Evolutionary conservation across 1,140 invertebrate species (phyloP), one percentile per base, ranked within the genome.

Genomic region (Ips nitidus): DNA sequence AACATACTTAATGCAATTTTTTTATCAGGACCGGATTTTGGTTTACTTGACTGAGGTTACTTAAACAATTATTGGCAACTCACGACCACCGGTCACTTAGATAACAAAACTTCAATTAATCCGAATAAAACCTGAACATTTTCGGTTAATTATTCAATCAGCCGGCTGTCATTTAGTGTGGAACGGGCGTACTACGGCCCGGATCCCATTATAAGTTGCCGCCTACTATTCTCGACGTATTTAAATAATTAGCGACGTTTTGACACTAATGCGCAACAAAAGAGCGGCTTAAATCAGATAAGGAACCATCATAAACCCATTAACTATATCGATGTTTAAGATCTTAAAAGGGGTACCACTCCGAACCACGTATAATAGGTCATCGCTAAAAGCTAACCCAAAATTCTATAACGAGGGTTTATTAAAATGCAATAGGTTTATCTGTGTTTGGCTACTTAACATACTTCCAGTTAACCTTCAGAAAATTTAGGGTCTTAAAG

Each of bases 201-300:
- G n/a, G 61, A 66, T 66, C 41, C 64, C 42, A 66, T 66, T 66
- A 66, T 57, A 55, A 6, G 64, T 47, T 41, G 53, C 64, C 64
- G 66, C 52, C 52, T 59, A 60, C 52, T 39, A 69, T 69, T 60
- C 58, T 69, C 36, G 36, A 69, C 43, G 66, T 69, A 69, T 69
- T 69, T 69, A 69, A 69, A 69, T 69, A 69, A 69, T 69, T 69
- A 60, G 58, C 66, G 58, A 69, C 66, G 58, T 69, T 69, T 69
- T 69, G 66, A 69, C 66, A 69, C 66, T 69, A 69, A 69, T 69
- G 66, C 66, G 52, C 50, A 69, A 69, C 66, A 69, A 69, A 69
- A 62, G 66, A 59, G 41, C 57, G 4, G 43, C 59, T 50, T 52
- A 55, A 47, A 60, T 62, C 66, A 53, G 66, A 69, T 60, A 69